Base-by-base conservation (phyloP, 1,140 invertebrate species). In the Zophobas morio region DNA sequence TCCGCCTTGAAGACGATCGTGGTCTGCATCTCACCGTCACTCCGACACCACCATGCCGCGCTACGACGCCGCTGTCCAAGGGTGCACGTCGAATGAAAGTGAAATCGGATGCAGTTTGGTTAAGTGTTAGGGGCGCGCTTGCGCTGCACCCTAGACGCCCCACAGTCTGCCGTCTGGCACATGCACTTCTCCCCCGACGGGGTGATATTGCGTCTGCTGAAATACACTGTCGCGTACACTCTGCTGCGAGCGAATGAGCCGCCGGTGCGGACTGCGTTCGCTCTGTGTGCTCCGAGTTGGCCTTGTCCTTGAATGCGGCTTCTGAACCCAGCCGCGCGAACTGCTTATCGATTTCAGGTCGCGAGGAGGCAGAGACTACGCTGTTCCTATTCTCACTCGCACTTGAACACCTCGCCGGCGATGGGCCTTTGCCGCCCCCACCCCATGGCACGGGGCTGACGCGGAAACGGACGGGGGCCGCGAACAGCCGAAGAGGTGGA, bases 251-350 rank as follows among this genome's bases (percentile, higher is more conserved):
- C 71, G 74, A 75, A 51, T 60, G 37, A 49, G 47, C 70, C 56
- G 46, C 36, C 6, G 36, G 76, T 75, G 66, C 49, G 79, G 20
- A 20, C 75, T 32, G 72, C 78, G 57, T 46, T 72, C 60, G 63
- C 66, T 72, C 66, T 63, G 78, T 71, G 76, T 72, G 72, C 60
- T 32, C 53, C 37, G 51, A 34, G 74, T 81, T 84, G 85, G 85
- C 85, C 85, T 86, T 86, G 85, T 86, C 85, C 85, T 86, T 86
- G 85, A 86, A 86, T 80, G 81, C 79, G 85, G 85, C 80, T 79
- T 78, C 81, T 86, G 85, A 86, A 86, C 85, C 82, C 84, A 79
- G 79, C 63, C 47, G 74, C 77, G 49, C 63, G 66, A 76, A 75
- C 81, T 46, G 77, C 79, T 79, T 81, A 84, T 84, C 84, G 84